Base-by-base conservation (phyloP, 2,113 vertebrate genomes). In the Picathartes gymnocephalus region DNA sequence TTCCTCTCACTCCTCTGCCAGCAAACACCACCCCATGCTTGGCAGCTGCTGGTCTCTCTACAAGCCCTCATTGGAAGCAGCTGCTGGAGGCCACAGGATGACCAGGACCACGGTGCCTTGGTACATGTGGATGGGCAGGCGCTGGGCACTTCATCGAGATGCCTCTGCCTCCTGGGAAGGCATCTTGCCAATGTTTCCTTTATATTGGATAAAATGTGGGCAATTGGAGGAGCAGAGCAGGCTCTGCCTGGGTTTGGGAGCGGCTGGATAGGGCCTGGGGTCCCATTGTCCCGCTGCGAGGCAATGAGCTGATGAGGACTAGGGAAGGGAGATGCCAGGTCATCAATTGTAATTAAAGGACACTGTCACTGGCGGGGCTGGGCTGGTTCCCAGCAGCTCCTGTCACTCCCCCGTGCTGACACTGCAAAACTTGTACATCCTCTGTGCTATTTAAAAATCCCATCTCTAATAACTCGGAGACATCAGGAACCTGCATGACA, bases 381-480 rank as follows among this genome's bases (percentile, higher is more conserved):
- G 90, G 65, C 85, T 51, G 83, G 77, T 21, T 92, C 69, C 82
- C 92, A 71, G 90, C 86, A 85, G 82, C 79, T 92, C 80, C 72
- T 54, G 93, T 61, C 93, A 58, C 73, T 82, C n/a, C 78, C 50
- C 65, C 2, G n/a, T 68, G 92, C 97, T 95, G 96, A 92, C 21
- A 21, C 54, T 1, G 40, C 95, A 89, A 51, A 94, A 81, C 35
- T 66, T 11, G 40, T 9, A 18, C 78, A 51, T 82, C 77, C 47
- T 68, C 62, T 1, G 33, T 57, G 68, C 93, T 56, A 35, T 64
- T 84, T 85, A 62, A 76, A 79, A 69, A 45, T n/a, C 77, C 33
- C n/a, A 20, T 54, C 47, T 82, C 37, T 12, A 62, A 44, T 56
- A 85, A 58, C 88, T 35, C 5, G 0, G 64, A 40, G 64, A 30